Evolutionary conservation across 2,113 vertebrate genomes (phyloP).

Genomic region (Pogona vitticeps): DNA sequence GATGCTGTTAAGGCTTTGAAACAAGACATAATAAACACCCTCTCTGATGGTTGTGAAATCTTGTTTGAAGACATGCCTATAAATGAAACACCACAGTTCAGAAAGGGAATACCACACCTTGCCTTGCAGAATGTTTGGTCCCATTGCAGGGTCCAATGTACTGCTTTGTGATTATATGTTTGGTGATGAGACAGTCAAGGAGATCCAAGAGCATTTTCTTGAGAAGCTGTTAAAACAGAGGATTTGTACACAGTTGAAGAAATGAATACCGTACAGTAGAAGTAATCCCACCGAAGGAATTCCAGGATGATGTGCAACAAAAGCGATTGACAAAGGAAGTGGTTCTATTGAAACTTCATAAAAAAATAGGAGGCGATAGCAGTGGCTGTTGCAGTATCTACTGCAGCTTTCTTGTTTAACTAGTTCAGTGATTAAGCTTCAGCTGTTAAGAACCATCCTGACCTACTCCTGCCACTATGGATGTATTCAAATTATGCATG

Average conservation of each 20-base stretch:
- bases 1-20: slow-evolving; percentile 90
- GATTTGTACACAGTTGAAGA: slow-evolving; percentile 75
- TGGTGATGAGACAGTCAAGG: slow-evolving; percentile 73
- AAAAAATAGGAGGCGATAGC: slow-evolving; percentile 78
- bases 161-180: slow-evolving; percentile 83
- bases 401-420: slow-evolving; percentile 74
- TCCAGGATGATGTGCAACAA: slow-evolving; percentile 41
- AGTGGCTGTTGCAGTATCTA: slow-evolving; percentile 71
- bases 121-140: slow-evolving; percentile 80
- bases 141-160: slow-evolving; percentile 73
- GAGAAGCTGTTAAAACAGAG: slow-evolving; percentile 72
- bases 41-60: slow-evolving; percentile 89
- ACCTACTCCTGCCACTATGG: slow-evolving; percentile 21
- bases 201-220: slow-evolving; percentile 78
- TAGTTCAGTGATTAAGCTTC: slow-evolving; percentile 78
- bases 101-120: slow-evolving; percentile 71
- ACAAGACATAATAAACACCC: slow-evolving; percentile 89
- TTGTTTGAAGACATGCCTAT: slow-evolving; percentile 88
- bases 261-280: slow-evolving; percentile 69
- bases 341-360: slow-evolving; percentile 70
- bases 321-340: slow-evolving; percentile 67
- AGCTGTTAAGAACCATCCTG: slow-evolving; percentile 39
- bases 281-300: slow-evolving; percentile 50
- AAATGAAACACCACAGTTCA: slow-evolving; percentile 73
- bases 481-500: slow-evolving; percentile 28